Conservation (phyloP, 2,888 invertebrate species). For the Amphimallon solstitiale region DNA sequence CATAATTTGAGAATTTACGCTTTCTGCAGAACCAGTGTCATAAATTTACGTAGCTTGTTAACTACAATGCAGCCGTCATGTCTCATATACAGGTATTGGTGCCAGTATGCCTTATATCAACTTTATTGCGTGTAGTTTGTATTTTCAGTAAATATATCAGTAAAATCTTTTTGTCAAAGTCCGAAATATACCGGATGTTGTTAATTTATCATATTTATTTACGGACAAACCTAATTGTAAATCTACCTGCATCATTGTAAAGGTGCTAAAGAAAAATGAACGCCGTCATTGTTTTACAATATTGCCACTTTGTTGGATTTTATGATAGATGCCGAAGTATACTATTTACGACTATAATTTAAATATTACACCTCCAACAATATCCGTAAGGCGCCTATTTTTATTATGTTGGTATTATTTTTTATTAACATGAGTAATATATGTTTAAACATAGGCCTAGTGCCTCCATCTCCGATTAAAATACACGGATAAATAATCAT, state of each 20-base stretch:
- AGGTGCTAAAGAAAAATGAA: slow-evolving; percentile 5
- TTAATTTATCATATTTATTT: slow-evolving; percentile 4
- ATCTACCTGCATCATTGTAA: slow-evolving; percentile 17
- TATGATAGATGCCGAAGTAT: slow-evolving; percentile 13
- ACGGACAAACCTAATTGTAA: background rate
- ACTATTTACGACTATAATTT: background rate
- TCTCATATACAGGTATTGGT: background rate
- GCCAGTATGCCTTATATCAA: background rate
- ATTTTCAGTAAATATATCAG: background rate
- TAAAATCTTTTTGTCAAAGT: background rate
- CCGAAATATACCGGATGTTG: background rate
- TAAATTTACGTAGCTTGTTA: background rate
- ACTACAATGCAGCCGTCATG: background rate
- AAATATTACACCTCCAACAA: slow-evolving; percentile 11
- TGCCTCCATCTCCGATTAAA: no score
- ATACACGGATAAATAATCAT: no score
- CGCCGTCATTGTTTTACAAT: slow-evolving; percentile 24
- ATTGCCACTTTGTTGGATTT: slow-evolving; percentile 1
- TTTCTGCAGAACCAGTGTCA: background rate
- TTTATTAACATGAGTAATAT: no score
- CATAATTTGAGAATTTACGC: slow-evolving; percentile 4
- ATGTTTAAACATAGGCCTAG: no score
- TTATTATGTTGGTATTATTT: slow-evolving; percentile 6
- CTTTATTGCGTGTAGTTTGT: background rate
- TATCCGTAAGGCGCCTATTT: background rate